Base-by-base conservation (phyloP, 2,888 invertebrate species). In the Macaria liturata region DNA sequence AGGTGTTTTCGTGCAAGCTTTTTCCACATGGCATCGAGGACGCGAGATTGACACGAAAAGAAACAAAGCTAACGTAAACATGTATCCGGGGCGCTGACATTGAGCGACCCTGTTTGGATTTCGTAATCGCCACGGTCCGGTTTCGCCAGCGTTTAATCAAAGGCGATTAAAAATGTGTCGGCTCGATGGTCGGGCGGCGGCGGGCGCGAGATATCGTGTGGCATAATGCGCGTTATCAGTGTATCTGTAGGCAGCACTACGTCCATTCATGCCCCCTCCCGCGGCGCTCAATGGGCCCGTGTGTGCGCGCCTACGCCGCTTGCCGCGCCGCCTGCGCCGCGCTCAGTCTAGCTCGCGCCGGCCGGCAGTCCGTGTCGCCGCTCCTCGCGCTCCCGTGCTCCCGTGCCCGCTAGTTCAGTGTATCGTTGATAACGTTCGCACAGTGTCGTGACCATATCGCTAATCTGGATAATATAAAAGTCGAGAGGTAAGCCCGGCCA, bases 181-280 rank as follows among this genome's bases (percentile, higher is more conserved):
- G 68, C 67, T 65, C 70, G 70, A 67, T 39, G 68, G 60, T 70
- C 64, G 66, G 65, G 59, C 64, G 49, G 8, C 37, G 9, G 50
- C 50, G 45, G 34, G 8, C 34, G 44, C 20, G 44, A 46, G 52
- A 46, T 84, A 82, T 85, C 80, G 71, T 73, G 71, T 80, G 80
- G 80, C 80, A 82, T 83, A 83, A 81, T 80, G 82, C 79, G 78
- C 73, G 78, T 89, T 90, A 89, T 90, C 88, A 89, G 80, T 79
- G 76, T 88, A 88, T 88, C 88, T 86, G 76, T 79, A 82, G 83
- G 81, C 84, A 63, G 71, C 76, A 89, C 90, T 91, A 91, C 89
- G 90, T 90, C 87, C 92, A 92, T 92, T 92, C 91, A 92, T 92
- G 80, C 89, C 79, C 77, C 69, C 81, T 87, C 89, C 89, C 87